Conservation (phyloP, 2,888 invertebrate genomes). For the Amphipyra tragopoginis region DNA sequence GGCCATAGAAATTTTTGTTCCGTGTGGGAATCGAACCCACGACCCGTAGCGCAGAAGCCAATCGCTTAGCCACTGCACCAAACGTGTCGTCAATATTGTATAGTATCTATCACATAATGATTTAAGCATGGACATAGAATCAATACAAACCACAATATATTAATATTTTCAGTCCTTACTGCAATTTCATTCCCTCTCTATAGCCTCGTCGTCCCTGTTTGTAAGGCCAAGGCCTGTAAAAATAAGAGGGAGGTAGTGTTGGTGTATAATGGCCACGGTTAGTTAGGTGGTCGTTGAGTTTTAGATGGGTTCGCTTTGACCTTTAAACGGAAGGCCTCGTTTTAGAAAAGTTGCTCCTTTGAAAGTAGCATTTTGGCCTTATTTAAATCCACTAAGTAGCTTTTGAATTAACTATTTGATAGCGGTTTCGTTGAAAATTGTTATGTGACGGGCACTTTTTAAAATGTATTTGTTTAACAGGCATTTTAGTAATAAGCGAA, state of each 20-base stretch:
- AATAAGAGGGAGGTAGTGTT: constrained; percentile 59
- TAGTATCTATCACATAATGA: too few species aligned
- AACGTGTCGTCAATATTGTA: too few species aligned
- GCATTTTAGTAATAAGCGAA: neutral
- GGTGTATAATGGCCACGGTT: constrained; percentile 59
- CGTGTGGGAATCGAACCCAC: too few species aligned
- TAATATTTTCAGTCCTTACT: constrained; percentile 14
- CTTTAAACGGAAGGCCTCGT: constrained; percentile 59
- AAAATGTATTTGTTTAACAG: neutral
- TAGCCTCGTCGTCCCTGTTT: constrained; percentile 19
- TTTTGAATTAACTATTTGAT: constrained; percentile 38
- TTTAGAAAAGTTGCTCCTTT: constrained; percentile 57
- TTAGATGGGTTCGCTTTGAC: constrained; percentile 59
- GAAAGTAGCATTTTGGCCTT: constrained; percentile 56
- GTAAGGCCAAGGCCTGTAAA: constrained; percentile 30
- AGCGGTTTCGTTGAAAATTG: constrained; percentile 2
- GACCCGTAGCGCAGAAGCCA: too few species aligned
- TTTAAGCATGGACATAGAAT: neutral
- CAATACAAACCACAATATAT: neutral
- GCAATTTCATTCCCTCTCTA: constrained; percentile 30
- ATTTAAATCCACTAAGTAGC: constrained; percentile 37
- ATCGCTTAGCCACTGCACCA: too few species aligned
- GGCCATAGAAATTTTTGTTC: too few species aligned
- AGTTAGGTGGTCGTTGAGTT: constrained; percentile 65
- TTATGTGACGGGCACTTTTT: constrained; percentile 15